Conservation (phyloP, 2,888 invertebrate species). For the Conus canariensis region DNA sequence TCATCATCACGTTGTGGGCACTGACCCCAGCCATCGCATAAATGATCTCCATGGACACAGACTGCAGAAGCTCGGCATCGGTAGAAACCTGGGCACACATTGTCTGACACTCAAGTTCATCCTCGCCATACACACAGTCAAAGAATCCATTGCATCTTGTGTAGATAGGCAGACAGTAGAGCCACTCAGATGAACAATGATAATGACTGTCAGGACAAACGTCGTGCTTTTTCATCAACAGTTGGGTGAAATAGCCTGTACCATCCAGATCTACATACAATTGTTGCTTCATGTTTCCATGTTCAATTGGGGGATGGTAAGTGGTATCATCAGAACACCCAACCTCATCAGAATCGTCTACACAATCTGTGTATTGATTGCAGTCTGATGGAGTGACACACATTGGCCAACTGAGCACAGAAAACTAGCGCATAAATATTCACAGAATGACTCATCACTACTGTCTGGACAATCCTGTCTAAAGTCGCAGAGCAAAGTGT, state of each 20-base stretch:
- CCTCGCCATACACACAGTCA: background rate
- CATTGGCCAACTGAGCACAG: constrained; percentile 14
- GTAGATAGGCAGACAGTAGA: constrained; percentile 16
- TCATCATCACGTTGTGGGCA: constrained; percentile 26
- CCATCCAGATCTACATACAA: background rate
- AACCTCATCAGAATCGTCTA: constrained; percentile 33
- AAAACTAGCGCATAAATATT: background rate
- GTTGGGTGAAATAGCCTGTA: background rate
- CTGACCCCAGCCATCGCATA: constrained; percentile 27
- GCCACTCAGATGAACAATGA: background rate
- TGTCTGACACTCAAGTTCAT: background rate
- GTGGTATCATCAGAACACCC: background rate
- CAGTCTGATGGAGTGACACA: background rate
- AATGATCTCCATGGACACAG: background rate
- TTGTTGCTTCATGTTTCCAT: background rate
- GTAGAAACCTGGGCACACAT: background rate
- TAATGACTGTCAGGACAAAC: background rate
- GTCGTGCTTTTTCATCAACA: background rate
- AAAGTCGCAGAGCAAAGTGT: constrained; percentile 16
- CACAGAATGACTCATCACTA: constrained; percentile 13
- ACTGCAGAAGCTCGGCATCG: background rate
- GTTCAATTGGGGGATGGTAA: background rate
- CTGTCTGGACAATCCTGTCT: background rate
- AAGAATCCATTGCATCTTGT: background rate
- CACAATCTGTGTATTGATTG: background rate